These are phyloP conservation scores for Tamandua tetradactyla DNA, from an alignment of 2,797 vertebrate species.

Conservation along the genomic window DNA sequence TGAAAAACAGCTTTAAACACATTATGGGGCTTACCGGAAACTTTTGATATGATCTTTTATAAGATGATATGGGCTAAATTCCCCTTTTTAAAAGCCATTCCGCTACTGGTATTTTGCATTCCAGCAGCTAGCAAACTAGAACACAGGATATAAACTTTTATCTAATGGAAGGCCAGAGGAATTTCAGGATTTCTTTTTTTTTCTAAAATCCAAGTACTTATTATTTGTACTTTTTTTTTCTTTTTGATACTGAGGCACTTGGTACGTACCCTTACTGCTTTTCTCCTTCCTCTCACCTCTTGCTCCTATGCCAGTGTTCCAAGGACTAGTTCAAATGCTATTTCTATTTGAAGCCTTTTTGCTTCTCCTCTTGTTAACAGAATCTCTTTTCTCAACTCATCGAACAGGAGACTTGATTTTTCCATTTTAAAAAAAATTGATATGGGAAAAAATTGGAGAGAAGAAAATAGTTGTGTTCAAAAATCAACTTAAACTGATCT, in stretches of 20 bases:
- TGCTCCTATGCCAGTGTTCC: neutral
- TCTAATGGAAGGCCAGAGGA: no score
- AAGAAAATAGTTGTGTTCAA: no score
- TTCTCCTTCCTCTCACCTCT: neutral
- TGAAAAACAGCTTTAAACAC: neutral
- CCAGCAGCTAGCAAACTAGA: no score
- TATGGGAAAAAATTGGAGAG: no score
- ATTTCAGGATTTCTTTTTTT: no score
- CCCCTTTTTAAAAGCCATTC: no score
- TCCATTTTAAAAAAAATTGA: no score
- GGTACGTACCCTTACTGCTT: neutral
- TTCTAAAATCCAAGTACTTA: no score
- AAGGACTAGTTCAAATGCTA: neutral
- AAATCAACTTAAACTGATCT: no score
- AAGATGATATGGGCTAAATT: neutral
- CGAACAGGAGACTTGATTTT: neutral
- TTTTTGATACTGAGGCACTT: neutral
- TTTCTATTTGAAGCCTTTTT: neutral
- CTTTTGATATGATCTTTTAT: neutral
- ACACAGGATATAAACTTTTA: no score
- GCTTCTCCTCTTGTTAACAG: neutral
- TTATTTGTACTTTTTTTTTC: no score
- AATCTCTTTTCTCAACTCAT: neutral
- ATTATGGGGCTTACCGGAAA: neutral
- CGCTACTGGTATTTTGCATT: no score